phyloP scores from a whole-genome alignment of 35 echinoderm and acorn worm genomes.

The Ophioderma brevispina region DNA sequence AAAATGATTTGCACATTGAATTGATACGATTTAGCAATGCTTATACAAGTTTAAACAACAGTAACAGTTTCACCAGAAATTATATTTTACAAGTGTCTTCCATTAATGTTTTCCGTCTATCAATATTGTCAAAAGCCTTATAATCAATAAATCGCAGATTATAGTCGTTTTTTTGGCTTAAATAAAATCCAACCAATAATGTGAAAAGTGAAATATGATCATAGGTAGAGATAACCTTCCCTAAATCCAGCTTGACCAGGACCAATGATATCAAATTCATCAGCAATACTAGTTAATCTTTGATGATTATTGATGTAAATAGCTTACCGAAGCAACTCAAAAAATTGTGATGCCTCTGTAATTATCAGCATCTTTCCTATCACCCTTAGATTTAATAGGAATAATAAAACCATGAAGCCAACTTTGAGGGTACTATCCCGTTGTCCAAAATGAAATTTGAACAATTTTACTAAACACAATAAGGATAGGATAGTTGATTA shows the following conservation, averaged over 20 bases:
- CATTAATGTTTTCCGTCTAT: slow-evolving; percentile 28
- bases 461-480: too few relatives aligned
- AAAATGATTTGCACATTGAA: slow-evolving; percentile 14
- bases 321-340: too few relatives aligned
- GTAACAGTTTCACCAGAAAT: slow-evolving; percentile 38
- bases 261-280: not conserved
- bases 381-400: too few relatives aligned
- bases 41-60: slow-evolving; percentile 51
- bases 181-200: slow-evolving; percentile 11
- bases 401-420: too few relatives aligned
- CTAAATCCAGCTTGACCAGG: slow-evolving; percentile 37
- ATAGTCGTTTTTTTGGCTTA: slow-evolving; percentile 28
- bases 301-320: not conserved
- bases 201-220: slow-evolving; percentile 37
- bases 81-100: slow-evolving; percentile 56
- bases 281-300: not conserved
- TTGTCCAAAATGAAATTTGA: too few relatives aligned
- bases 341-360: too few relatives aligned
- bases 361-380: too few relatives aligned
- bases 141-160: slow-evolving; percentile 68
- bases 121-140: slow-evolving; percentile 52
- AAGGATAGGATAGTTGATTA: too few relatives aligned
- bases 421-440: too few relatives aligned
- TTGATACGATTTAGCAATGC: slow-evolving; percentile 52
- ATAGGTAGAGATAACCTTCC: slow-evolving; percentile 30